These are phyloP conservation scores for Thinocorus orbignyianus DNA, from an alignment of 2,113 vertebrate species.

Conservation along the genomic window DNA sequence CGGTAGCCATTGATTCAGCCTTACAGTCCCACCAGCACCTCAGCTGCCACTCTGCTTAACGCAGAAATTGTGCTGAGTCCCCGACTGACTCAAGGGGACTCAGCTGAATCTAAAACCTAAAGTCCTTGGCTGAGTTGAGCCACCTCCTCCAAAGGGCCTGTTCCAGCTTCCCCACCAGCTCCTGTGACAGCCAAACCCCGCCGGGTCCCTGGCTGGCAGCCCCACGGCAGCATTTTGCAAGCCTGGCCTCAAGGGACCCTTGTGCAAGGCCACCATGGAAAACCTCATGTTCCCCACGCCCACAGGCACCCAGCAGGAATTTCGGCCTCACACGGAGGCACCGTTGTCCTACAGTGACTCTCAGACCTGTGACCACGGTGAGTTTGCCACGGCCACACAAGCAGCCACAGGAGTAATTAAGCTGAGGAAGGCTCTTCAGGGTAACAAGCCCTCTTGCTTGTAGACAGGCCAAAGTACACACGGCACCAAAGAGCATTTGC, in stretches of 20 bases:
- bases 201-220: accelerated
- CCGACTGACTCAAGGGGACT: background rate
- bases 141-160: background rate
- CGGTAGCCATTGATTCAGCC: background rate
- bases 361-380: accelerated
- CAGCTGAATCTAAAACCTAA: background rate
- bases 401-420: background rate
- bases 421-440: background rate
- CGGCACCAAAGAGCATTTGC: background rate
- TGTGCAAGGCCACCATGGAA: background rate
- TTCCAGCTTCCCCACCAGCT: background rate
- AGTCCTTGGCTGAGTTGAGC: background rate
- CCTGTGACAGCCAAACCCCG: accelerated
- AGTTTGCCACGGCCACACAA: background rate
- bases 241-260: accelerated
- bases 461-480: background rate
- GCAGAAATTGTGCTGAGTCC: background rate
- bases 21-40: background rate
- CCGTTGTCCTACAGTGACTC: accelerated
- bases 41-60: background rate
- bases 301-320: background rate
- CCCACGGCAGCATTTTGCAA: background rate
- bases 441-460: background rate
- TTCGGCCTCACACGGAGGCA: background rate
- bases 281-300: background rate